Evolutionary conservation across 2,888 invertebrate species (phyloP), one percentile per base, ranked within the genome.

Genomic region (Oxycera nigricornis): DNA sequence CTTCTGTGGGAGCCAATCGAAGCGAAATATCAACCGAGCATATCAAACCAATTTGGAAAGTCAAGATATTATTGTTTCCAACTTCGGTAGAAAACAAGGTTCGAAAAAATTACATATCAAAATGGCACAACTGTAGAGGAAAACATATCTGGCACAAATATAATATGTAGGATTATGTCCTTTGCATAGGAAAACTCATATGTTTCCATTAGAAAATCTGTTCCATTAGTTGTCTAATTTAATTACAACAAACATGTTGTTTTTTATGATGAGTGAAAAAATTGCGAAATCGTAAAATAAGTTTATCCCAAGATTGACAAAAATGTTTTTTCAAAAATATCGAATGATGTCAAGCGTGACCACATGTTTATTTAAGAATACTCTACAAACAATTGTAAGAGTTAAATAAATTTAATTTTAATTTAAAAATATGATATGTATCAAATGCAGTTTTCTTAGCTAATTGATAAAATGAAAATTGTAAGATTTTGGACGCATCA

Each of bases 171-270:
- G 62, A 65, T 62, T 62, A 17, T 41, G 30, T 30, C 62, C 39
- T 57, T 73, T 28, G 46, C 26, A 22, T 28, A 73, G 55, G 17
- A 50, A 17, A 62, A 73, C 17, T n/a, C 46, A 46, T n/a, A 55
- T 24, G 55, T 55, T 55, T 55, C 24, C 55, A 46, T 55, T 26
- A 67, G 17, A 67, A 67, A 55, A 52, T 70, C 11, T 55, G 55
- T 70, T 70, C 70, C 70, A 70, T 52, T 70, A 70, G 70, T 70
- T 70, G 30, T 70, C 35, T 68, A 41, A 52, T 14, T 41, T 68
- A 46, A 65, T 28, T 41, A 46, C 11, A 17, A 46, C 17, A 46
- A 46, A 46, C 7, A 6, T 46, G 46, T n/a, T n/a, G 17, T n/a
- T n/a, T 46, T 17, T 46, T 46, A 46, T 46, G 46, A 68, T 68